phyloP scores from a whole-genome alignment of 1,140 invertebrate genomes.

The Drosophila sp. region DNA sequence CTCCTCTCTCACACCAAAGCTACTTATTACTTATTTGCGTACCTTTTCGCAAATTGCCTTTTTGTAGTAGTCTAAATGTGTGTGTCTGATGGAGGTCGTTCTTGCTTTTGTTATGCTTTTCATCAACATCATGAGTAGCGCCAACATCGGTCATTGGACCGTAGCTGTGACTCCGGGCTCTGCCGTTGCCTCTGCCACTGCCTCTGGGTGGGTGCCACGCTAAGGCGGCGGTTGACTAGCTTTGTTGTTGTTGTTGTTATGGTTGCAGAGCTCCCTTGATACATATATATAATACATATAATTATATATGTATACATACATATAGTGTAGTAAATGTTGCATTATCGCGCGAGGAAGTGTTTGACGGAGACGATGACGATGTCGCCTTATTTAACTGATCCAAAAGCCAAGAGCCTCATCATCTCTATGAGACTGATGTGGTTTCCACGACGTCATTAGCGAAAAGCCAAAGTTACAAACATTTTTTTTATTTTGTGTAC shows the following conservation, averaged over 20 bases:
- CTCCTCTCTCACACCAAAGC: constrained; percentile 26
- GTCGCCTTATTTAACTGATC: constrained; percentile 24
- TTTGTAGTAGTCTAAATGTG: constrained; percentile 51
- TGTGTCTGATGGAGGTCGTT: constrained; percentile 73
- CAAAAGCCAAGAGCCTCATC: background rate
- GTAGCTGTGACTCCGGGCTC: constrained; percentile 43
- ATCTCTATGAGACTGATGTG: background rate
- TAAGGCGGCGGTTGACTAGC: constrained; percentile 33
- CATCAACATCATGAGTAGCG: constrained; percentile 47
- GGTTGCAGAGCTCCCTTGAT: constrained; percentile 36
- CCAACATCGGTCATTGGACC: constrained; percentile 77
- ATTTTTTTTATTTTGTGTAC: too few species aligned
- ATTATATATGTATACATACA: constrained; percentile 21
- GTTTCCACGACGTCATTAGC: background rate
- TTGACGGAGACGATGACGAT: constrained; percentile 57
- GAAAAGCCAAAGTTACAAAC: too few species aligned
- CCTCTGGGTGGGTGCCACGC: constrained; percentile 65
- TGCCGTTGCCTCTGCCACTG: constrained; percentile 31
- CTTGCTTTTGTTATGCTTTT: constrained; percentile 69
- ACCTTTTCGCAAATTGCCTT: constrained; percentile 65
- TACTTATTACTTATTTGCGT: constrained; percentile 15
- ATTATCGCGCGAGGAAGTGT: constrained; percentile 71
- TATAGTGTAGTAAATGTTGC: constrained; percentile 30
- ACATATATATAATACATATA: background rate
- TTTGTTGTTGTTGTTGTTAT: constrained; percentile 39